Percentiles rank a stretch among this genome's conserved stretches.
Conservation (phyloP, 2,888 invertebrate species). For the Gasteruption jaculator region DNA sequence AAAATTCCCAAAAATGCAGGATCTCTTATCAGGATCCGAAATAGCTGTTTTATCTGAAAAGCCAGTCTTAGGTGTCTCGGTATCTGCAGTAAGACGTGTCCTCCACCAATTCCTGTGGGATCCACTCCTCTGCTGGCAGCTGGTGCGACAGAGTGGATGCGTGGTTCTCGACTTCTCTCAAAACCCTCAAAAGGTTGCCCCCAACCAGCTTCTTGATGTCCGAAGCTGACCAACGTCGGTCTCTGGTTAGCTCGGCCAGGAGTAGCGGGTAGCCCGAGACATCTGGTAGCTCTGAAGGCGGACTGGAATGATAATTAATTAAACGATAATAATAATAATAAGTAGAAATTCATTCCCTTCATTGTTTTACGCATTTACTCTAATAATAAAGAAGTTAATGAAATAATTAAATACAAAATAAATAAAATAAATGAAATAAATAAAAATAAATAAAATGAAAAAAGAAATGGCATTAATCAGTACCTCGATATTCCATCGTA, state of each 20-base stretch:
- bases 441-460: slow-evolving; percentile 1
- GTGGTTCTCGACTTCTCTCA: slow-evolving; percentile 54
- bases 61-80: slow-evolving; percentile 41
- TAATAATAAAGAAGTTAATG: background rate
- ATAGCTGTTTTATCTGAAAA: no score
- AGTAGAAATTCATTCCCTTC: no score
- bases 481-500: slow-evolving; percentile 58
- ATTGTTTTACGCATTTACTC: background rate
- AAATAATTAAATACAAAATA: background rate
- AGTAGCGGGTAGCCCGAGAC: slow-evolving; percentile 60
- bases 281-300: slow-evolving; percentile 56
- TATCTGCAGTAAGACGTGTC: slow-evolving; percentile 57
- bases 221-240: slow-evolving; percentile 59
- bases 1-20: no score
- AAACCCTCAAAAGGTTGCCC: slow-evolving; percentile 57
- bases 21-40: no score
- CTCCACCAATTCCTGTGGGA: slow-evolving; percentile 54
- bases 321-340: no score
- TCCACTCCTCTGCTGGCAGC: slow-evolving; percentile 56
- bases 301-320: slow-evolving; percentile 44
- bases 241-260: slow-evolving; percentile 59
- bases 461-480: no score
- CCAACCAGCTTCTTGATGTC: slow-evolving; percentile 61
- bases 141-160: slow-evolving; percentile 47
- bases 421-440: slow-evolving; percentile 4